phyloP scores from a whole-genome alignment of 2,113 vertebrate species.

The Paratilapia polleni region DNA sequence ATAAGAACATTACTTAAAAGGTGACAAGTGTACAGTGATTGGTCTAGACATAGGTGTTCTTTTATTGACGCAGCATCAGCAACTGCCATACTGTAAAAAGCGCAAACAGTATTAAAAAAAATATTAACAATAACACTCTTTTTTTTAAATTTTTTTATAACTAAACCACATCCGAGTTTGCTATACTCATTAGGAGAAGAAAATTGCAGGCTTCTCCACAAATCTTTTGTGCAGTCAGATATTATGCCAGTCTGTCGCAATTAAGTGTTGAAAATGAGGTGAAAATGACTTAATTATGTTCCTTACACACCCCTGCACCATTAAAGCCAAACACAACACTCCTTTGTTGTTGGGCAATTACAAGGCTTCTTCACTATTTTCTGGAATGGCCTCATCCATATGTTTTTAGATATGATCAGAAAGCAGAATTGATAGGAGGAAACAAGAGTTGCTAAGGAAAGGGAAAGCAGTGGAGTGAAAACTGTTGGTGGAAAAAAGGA shows the following conservation, averaged over 20 bases:
- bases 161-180: conserved; percentile 13
- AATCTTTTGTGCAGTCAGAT: conserved; percentile 36
- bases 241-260: conserved; percentile 45
- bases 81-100: neutral
- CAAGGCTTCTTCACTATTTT: conserved; percentile 46
- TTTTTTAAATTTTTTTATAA: neutral
- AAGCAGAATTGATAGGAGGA: conserved; percentile 32
- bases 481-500: conserved; percentile 19
- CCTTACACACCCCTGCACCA: conserved; percentile 20
- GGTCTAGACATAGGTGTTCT: neutral
- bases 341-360: conserved; percentile 55
- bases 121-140: neutral
- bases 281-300: conserved; percentile 61
- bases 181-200: neutral
- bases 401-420: conserved; percentile 17
- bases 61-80: neutral
- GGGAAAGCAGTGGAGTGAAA: conserved; percentile 9
- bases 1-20: too few relatives aligned
- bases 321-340: conserved; percentile 50
- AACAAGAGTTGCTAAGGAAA: conserved; percentile 8
- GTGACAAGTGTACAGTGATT: neutral
- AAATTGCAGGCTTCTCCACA: conserved; percentile 12
- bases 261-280: conserved; percentile 43
- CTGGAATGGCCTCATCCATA: conserved; percentile 31
- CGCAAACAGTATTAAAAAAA: neutral